Evolutionary conservation across 2,797 vertebrate genomes (phyloP), one percentile per base, ranked within the genome.

Genomic region (Glossophaga mutica): DNA sequence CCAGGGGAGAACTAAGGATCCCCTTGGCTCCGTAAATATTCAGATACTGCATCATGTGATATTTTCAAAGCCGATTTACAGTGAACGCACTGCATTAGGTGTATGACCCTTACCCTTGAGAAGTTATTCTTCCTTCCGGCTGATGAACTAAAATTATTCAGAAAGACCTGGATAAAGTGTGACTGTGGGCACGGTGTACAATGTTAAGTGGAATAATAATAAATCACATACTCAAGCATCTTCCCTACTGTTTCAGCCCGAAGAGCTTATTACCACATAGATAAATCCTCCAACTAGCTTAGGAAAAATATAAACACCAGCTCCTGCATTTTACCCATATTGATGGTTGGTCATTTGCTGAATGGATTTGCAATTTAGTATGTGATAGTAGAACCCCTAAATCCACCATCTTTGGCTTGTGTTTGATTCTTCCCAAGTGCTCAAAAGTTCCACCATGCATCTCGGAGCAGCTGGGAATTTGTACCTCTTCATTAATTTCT

Each of bases 181-280:
- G 62, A 74, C 55, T 89, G 15, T 24, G 86, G 85, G 68, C 88
- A 67, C 29, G 29, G 78, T 94, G 65, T 37, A 79, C 10, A 48
- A 39, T 16, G 37, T 65, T 79, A 82, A 92, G 62, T 87, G 24
- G 46, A 92, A 59, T 84, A 91, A 94, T 71, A 94, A 90, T 77
- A 91, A 97, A 94, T 97, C 79, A 91, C 39, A 89, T 86, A 76
- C 26, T 92, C 70, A 86, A 89, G 55, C n/a, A 95, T 92, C 90
- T 82, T 92, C 37, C 83, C 44, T 67, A 48, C 68, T 68, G 71
- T 48, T 94, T 34, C 71, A 37, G 11, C 70, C 90, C 77, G 21
- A 48, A 94, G 83, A 87, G 32, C 65, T 82, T 86, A 55, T 83
- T 88, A 67, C 55, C 32, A 62, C 24, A 70, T 9, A 85, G 67